Evolutionary conservation across 2,888 invertebrate genomes (phyloP).

Genomic region (Chrysolina oricalcia): DNA sequence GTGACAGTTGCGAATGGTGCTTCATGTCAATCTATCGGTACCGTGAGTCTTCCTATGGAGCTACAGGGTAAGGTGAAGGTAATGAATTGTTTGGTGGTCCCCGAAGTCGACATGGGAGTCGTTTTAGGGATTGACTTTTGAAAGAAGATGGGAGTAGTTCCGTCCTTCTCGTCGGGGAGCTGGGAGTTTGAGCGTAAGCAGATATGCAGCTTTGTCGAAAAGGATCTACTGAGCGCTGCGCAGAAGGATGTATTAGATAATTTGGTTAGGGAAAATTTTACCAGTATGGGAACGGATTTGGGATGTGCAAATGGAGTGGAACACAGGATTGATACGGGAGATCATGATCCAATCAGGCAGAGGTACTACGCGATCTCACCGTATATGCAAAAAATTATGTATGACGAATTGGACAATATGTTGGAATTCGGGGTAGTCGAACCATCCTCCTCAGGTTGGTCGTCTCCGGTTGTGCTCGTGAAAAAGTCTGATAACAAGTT

Average conservation of each 20-base stretch:
- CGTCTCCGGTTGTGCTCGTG: no score
- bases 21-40: not conserved
- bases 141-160: not conserved
- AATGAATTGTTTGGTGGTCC: not conserved
- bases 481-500: no score
- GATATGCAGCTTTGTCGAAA: no score
- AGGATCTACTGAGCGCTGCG: no score
- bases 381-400: constrained; percentile 33
- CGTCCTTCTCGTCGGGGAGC: not conserved
- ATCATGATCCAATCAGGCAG: not conserved
- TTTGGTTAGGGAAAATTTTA: no score
- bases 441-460: constrained; percentile 33
- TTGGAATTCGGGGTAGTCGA: constrained; percentile 35
- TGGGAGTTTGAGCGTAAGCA: not conserved
- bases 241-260: no score
- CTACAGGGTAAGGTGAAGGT: not conserved
- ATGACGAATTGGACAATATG: constrained; percentile 39
- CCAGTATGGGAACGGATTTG: not conserved
- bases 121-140: no score
- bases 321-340: constrained; percentile 15
- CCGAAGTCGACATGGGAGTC: not conserved
- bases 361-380: constrained; percentile 7
- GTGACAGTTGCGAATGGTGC: not conserved
- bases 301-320: constrained; percentile 14
- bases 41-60: not conserved